Evolutionary conservation across 2,797 vertebrate species (phyloP), one percentile per base, ranked within the genome.

Genomic region (Coluber constrictor): DNA sequence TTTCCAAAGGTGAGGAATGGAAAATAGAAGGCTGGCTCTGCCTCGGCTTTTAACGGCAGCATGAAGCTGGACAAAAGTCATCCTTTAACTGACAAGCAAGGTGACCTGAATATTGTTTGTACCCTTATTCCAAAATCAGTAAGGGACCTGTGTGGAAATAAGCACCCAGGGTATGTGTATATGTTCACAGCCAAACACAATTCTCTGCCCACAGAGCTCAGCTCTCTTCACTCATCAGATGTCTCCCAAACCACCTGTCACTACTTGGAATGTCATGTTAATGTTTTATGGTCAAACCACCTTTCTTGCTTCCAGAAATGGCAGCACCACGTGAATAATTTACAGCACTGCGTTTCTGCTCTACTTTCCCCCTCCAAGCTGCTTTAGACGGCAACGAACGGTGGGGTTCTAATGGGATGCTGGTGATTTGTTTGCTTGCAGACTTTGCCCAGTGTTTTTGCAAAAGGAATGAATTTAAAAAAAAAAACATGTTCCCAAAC

Each of bases 281-380:
- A 97, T 97, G 95, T 96, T 97, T 97, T 94, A 97, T 96, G 96
- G 95, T 90, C 63, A 95, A 88, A 87, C 29, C 43, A 59, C 94
- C 94, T 92, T 88, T 92, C 89, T 89, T 94, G 63, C 94, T 95
- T 96, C 93, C 89, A 94, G 93, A 95, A 97, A 96, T 57, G 94
- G 94, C 91, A 91, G 27, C 83, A 95, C 60, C 90, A 79, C 79
- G 92, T 98, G 94, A 97, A 97, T 97, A 96, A 98, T 97, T 97
- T 96, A 97, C 96, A 87, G 9, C 10, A 37, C 83, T 79, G 25
- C 27, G 5, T 94, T 97, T 97, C 96, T 97, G 96, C 96, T 97
- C 95, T 92, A 92, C 60, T 96, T 97, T 97, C 93, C 94, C 37
- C 74, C 74, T 94, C 59, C 92, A 93, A 10, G 86, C 54, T 25